Evolutionary conservation across 2,888 invertebrate genomes (phyloP).

Genomic region (Baccha elongata): DNA sequence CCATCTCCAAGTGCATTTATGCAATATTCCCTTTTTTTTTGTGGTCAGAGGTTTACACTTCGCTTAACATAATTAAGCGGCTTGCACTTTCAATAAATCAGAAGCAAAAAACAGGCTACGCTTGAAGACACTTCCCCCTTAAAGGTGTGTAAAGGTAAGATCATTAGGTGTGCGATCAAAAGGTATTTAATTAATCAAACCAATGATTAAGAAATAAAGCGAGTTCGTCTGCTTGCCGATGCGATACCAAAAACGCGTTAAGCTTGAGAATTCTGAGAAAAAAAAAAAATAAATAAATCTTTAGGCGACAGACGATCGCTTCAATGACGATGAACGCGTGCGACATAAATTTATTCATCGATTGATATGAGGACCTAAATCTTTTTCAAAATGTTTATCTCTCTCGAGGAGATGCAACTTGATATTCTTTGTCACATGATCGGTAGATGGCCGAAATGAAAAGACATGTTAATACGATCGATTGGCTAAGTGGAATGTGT

Average conservation of each 20-base stretch:
- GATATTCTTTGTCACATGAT: conserved; percentile 64
- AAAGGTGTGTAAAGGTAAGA: conserved; percentile 49
- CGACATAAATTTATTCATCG: conserved; percentile 48
- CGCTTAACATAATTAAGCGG: conserved; percentile 67
- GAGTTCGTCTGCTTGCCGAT: neutral
- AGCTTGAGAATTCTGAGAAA: neutral
- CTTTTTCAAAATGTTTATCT: neutral
- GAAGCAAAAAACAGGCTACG: conserved; percentile 40
- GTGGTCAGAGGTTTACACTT: conserved; percentile 63
- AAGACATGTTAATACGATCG: conserved; percentile 46
- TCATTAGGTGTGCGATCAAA: conserved; percentile 67
- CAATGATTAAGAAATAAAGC: conserved; percentile 62
- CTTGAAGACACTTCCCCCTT: neutral
- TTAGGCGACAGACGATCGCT: conserved; percentile 7
- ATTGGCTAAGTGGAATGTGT: conserved; percentile 57
- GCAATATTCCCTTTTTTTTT: conserved; percentile 32
- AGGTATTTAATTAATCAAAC: conserved; percentile 71
- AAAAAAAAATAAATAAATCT: neutral
- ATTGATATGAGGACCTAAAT: conserved; percentile 17
- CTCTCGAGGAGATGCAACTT: conserved; percentile 34
- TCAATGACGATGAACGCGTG: conserved; percentile 38
- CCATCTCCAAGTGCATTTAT: neutral
- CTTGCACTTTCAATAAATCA: conserved; percentile 69
- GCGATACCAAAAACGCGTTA: neutral
- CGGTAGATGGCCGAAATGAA: conserved; percentile 18